Conservation (phyloP, 1,140 invertebrate genomes). For the Hypothenemus hampei region DNA sequence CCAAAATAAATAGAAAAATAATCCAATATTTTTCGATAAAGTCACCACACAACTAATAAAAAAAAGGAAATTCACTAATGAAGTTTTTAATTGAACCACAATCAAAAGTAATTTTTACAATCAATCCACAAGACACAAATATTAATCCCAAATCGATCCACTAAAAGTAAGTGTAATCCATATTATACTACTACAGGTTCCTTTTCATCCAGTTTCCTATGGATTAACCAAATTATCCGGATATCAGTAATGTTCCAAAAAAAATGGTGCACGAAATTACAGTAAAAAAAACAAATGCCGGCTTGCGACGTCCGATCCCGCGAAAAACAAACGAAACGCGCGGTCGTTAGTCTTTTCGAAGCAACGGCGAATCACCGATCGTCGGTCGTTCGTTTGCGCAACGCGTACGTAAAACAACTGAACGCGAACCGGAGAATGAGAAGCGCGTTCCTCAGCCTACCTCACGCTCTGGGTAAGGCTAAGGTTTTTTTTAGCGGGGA, state of each 20-base stretch:
- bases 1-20: constrained; percentile 10
- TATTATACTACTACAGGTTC: too few species aligned
- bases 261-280: not conserved
- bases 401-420: constrained; percentile 25
- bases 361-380: constrained; percentile 1
- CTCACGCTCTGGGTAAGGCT: constrained; percentile 2
- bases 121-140: too few species aligned
- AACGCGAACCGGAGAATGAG: constrained; percentile 13
- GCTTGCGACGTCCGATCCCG: not conserved
- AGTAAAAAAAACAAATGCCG: not conserved
- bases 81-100: too few species aligned
- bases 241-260: too few species aligned
- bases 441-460: constrained; percentile 19
- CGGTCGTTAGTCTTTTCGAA: constrained; percentile 22
- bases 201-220: too few species aligned
- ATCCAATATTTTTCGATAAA: constrained; percentile 10
- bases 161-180: too few species aligned
- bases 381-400: constrained; percentile 20
- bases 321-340: constrained; percentile 20
- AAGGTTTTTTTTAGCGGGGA: constrained; percentile 22
- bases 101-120: too few species aligned
- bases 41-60: not conserved
- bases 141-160: too few species aligned
- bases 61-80: too few species aligned
- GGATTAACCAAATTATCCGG: too few species aligned